Evolutionary conservation across 2,113 vertebrate genomes (phyloP), one percentile per base, ranked within the genome.

Genomic region (Ancistrus triradiatus): DNA sequence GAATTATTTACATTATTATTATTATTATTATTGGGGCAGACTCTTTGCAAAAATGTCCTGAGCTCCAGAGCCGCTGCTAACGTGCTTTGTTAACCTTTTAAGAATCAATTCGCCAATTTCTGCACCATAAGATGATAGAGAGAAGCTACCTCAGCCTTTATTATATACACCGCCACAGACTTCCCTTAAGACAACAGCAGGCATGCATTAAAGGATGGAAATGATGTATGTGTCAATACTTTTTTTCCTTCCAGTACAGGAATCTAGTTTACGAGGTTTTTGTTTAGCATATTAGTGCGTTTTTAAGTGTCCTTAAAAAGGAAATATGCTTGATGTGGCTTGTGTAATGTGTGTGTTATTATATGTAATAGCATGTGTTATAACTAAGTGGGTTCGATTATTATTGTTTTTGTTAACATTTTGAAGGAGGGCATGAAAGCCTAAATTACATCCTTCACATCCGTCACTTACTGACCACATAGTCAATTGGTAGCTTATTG

Each of bases 281-380:
- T 35, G 31, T 53, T 19, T 19, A 31, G 25, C 18, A 33, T 25
- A 27, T 10, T 52, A 7, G n/a, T n/a, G 15, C 27, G n/a, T 52
- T 8, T 50, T 8, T 31, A 52, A 19, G 18, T 8, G 21, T 47
- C 44, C 44, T 47, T 47, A 6, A 52, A n/a, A 31, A 52, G 11
- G 11, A 15, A 15, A 17, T 31, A 1, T 7, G 11, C 22, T 6
- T 15, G 24, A 24, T 14, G 48, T 22, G 4, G 6, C 1, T 3
- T 11, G 4, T 37, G 31, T 65, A 15, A 44, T 33, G 7, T 18
- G n/a, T 15, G 13, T 57, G 42, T 56, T 43, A 52, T 63, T 43
- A 50, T 52, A 42, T 52, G 60, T 63, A 63, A 52, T 51, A 52
- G 43, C 60, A 44, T 43, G 49, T 43, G 44, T 46, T 64, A 44